Base-by-base conservation (phyloP, 2,797 vertebrate genomes). In the Acropternis orthonyx region DNA sequence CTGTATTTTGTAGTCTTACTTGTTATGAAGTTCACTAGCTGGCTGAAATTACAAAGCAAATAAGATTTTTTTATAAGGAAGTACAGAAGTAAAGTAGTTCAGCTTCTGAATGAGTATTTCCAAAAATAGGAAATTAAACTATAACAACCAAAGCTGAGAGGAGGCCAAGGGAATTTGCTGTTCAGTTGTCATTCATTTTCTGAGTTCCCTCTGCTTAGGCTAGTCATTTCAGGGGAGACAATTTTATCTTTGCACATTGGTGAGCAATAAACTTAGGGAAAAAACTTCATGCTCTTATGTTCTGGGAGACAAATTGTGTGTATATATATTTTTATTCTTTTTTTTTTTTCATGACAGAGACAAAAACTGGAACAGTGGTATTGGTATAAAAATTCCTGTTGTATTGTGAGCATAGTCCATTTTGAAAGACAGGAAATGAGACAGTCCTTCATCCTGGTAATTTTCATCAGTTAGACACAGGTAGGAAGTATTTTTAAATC, bases 81-180 rank as follows among this genome's bases (percentile, higher is more conserved):
- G 18, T 44, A 91, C 7, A 93, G 49, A 91, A 93, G 65, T 39
- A 88, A 92, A 88, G 37, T 55, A 88, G 58, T 91, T 72, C 73
- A 89, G 46, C 69, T 95, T 93, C 85, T 77, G 68, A 91, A 93
- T 39, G 14, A 82, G 2, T 86, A 51, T 51, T 46, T 94, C 72
- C 67, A 67, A 82, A 96, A 74, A 68, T 61, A 72, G 62, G 49
- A 94, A 96, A 89, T 68, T 67, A 89, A 91, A 82, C 28, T 54
- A 39, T 54, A 88, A 41, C 2, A 30, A 46, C 58, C 82, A 85
- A 93, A 88, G 41, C 44, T 83, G 68, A 92, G 69, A 82, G 41
- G 27, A 91, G 22, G 32, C 44, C 67, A 82, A 51, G 68, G 62
- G 27, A 96, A 89, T 80, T 66, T 67, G 56, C 30, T 79, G 74